Percentiles rank a stretch among this genome's conserved stretches.
Evolutionary conservation across 2,113 vertebrate species (phyloP).

Genomic region (Perca fluviatilis): DNA sequence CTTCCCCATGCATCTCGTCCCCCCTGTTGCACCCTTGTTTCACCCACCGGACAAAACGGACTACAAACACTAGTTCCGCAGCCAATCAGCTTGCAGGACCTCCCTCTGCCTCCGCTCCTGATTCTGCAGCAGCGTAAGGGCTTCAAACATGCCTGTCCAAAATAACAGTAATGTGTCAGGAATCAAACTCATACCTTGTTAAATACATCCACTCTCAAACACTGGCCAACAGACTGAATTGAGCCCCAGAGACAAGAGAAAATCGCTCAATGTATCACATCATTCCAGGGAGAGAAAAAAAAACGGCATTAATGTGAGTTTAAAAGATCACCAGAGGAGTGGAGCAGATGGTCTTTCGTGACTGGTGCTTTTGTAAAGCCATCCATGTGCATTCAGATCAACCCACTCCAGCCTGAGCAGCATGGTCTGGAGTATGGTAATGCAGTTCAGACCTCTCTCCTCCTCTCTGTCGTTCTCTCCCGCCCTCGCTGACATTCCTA

Average conservation of each 20-base stretch:
- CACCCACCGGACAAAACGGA: conserved; percentile 51
- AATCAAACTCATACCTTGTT: conserved; percentile 61
- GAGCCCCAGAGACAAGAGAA: conserved; percentile 43
- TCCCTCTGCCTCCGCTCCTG: conserved; percentile 41
- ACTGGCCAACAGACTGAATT: conserved; percentile 39
- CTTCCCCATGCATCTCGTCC: conserved; percentile 12
- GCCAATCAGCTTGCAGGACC: conserved; percentile 46
- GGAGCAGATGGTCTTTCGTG: conserved; percentile 73
- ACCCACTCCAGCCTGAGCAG: conserved; percentile 57
- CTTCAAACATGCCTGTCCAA: conserved; percentile 43
- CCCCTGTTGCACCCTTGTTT: conserved; percentile 24
- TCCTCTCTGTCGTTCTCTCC: conserved; percentile 44
- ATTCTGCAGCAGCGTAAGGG: conserved; percentile 12
- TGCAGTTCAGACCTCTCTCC: conserved; percentile 61
- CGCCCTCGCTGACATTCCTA: conserved; percentile 67
- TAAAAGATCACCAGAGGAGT: conserved; percentile 70
- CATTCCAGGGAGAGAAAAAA: conserved; percentile 41
- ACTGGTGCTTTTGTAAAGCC: conserved; percentile 72
- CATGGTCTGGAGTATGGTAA: conserved; percentile 60
- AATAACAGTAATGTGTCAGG: conserved; percentile 31
- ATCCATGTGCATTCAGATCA: conserved; percentile 61
- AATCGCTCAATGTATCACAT: conserved; percentile 44
- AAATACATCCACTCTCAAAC: conserved; percentile 54
- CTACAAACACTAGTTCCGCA: conserved; percentile 45
- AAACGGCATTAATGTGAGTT: conserved; percentile 65